phyloP scores from a whole-genome alignment of 1,140 invertebrate species.

The Phthorimaea operculella region DNA sequence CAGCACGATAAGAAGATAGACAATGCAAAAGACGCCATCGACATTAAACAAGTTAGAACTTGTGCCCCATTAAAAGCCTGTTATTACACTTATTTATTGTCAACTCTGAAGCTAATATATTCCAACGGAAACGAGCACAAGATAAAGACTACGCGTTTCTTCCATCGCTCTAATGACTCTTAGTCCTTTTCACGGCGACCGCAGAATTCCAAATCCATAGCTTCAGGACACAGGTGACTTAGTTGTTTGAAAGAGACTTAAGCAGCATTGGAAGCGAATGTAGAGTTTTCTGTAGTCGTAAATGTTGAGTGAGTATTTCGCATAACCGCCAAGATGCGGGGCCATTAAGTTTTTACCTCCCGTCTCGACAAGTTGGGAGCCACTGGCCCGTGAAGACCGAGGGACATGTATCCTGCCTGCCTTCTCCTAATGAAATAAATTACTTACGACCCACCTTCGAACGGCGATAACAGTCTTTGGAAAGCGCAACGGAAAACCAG shows the following conservation, averaged over 20 bases:
- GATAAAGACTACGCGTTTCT: conserved; percentile 41
- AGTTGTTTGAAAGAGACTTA: too few species aligned
- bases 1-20: too few species aligned
- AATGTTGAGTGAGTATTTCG: too few species aligned
- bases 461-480: conserved; percentile 12
- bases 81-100: conserved; percentile 19
- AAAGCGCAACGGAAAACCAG: too few species aligned
- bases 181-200: too few species aligned
- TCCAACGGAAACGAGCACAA: conserved; percentile 50
- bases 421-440: conserved; percentile 61
- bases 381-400: conserved; percentile 49
- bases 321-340: conserved; percentile 11
- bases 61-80: too few species aligned
- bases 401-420: conserved; percentile 62
- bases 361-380: conserved; percentile 33
- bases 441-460: conserved; percentile 18
- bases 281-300: too few species aligned
- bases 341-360: conserved; percentile 42
- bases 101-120: conserved; percentile 46
- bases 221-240: too few species aligned
- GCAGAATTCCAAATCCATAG: too few species aligned
- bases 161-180: conserved; percentile 38
- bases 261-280: too few species aligned
- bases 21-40: too few species aligned
- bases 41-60: too few species aligned